These are phyloP conservation scores for Perizoma flavofasciatum DNA, from an alignment of 2,888 invertebrate species.

Conservation along the genomic window DNA sequence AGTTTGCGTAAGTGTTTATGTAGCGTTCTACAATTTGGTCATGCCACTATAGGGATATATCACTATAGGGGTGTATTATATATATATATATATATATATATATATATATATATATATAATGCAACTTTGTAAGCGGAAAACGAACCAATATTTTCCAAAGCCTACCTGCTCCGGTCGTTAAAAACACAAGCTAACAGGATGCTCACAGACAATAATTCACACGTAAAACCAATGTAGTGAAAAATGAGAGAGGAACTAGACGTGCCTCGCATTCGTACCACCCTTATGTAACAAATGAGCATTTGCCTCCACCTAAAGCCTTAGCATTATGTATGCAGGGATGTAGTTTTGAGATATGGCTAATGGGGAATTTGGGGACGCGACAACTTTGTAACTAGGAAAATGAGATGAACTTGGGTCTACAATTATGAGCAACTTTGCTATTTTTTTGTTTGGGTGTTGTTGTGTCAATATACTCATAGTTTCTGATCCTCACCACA, in stretches of 20 bases:
- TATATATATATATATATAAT: too few relatives aligned
- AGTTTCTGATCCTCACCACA: too few relatives aligned
- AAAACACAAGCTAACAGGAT: slow-evolving; percentile 46
- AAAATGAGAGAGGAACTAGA: slow-evolving; percentile 78
- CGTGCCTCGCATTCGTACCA: slow-evolving; percentile 71
- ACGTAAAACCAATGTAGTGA: slow-evolving; percentile 83
- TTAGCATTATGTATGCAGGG: slow-evolving; percentile 39
- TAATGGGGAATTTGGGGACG: slow-evolving; percentile 41
- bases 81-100: too few relatives aligned
- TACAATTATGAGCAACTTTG: too few relatives aligned
- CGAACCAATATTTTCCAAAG: slow-evolving; percentile 48
- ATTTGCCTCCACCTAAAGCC: slow-evolving; percentile 61
- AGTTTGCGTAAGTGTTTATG: background rate
- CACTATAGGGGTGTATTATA: too few relatives aligned
- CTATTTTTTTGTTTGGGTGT: too few relatives aligned
- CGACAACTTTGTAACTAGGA: slow-evolving; percentile 36
- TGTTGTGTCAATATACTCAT: too few relatives aligned
- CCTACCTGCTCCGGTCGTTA: slow-evolving; percentile 26
- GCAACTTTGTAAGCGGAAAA: slow-evolving; percentile 41
- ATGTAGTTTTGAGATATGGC: slow-evolving; percentile 42
- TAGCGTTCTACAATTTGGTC: too few relatives aligned
- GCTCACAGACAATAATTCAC: slow-evolving; percentile 79
- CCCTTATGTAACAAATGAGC: slow-evolving; percentile 73
- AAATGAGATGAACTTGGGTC: slow-evolving; percentile 27
- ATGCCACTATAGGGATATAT: too few relatives aligned